Evolutionary conservation across 2,888 invertebrate genomes (phyloP), one percentile per base, ranked within the genome.

Genomic region (Willowsia nigromaculata): DNA sequence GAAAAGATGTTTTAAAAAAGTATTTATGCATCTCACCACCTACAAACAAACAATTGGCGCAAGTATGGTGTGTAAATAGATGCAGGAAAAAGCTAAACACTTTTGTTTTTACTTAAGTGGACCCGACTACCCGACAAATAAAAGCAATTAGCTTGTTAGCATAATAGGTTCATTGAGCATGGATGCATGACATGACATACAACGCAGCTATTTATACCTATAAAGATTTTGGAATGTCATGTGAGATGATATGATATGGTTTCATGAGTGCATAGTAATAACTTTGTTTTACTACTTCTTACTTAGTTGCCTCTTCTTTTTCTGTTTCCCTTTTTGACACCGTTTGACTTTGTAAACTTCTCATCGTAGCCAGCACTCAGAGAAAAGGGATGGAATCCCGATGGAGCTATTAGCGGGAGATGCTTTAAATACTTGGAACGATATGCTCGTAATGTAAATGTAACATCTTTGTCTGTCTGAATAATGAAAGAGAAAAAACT

Each of bases 331-430:
- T 74, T n/a, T 3, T 37, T 85, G 71, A 84, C 84, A 56, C 84
- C 50, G 74, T 82, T 87, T 87, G 74, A 74, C 74, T 82, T 82
- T 82, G 87, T 88, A 82, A 88, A 88, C 83, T 76, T 13, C 59
- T 25, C 47, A 33, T 53, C 9, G 59, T 22, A 37, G 37, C 1
- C 30, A 68, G n/a, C 50, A 53, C 62, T 62, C 40, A 43, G 22
- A 47, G 40, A 81, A 71, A 74, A 68, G 37, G 68, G 40, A 47
- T 43, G 22, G 43, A 62, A 25, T 88, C 88, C 83, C 88, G 9
- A 53, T 37, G 83, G 88, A 88, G 82, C 43, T 43, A 30, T 88
- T 84, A 68, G 18, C 11, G 33, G 25, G n/a, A 11, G n/a, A n/a
- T n/a, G n/a, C n/a, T n/a, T n/a, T n/a, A n/a, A n/a, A n/a, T n/a